phyloP scores from a whole-genome alignment of 2,797 vertebrate species.

The Squalus acanthias region DNA sequence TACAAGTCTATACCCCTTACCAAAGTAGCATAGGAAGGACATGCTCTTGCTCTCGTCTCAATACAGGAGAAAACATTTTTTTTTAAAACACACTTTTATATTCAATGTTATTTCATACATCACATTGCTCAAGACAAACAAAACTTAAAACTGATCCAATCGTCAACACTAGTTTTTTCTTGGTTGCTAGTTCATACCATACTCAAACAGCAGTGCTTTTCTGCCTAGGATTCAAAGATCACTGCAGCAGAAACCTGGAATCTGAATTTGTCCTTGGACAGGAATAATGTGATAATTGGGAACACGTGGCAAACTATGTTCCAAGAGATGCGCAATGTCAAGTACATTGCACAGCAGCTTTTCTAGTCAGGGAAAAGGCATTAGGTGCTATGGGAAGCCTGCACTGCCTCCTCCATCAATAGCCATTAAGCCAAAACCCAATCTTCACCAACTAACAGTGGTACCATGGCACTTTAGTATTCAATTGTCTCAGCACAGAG shows the following conservation, averaged over 20 bases:
- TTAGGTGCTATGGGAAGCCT: background rate
- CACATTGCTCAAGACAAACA: background rate
- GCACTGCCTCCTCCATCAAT: background rate
- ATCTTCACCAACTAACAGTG: background rate
- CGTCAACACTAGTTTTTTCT: background rate
- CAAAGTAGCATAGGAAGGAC: background rate
- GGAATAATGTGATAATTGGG: background rate
- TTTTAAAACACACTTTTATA: background rate
- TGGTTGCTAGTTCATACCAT: background rate
- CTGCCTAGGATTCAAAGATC: background rate
- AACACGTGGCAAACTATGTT: background rate
- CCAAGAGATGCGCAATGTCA: background rate
- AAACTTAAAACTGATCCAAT: background rate
- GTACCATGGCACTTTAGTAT: background rate
- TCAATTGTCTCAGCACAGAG: background rate
- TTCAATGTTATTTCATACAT: background rate
- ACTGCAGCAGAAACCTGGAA: background rate
- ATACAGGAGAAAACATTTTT: background rate
- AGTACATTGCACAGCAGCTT: background rate
- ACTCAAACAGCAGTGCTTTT: background rate
- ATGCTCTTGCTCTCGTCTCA: background rate
- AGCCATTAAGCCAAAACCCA: background rate
- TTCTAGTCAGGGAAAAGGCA: background rate
- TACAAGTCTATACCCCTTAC: background rate
- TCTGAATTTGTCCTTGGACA: background rate